Evolutionary conservation across 2,888 invertebrate genomes (phyloP), one percentile per base, ranked within the genome.

Genomic region (Phengaris arion): DNA sequence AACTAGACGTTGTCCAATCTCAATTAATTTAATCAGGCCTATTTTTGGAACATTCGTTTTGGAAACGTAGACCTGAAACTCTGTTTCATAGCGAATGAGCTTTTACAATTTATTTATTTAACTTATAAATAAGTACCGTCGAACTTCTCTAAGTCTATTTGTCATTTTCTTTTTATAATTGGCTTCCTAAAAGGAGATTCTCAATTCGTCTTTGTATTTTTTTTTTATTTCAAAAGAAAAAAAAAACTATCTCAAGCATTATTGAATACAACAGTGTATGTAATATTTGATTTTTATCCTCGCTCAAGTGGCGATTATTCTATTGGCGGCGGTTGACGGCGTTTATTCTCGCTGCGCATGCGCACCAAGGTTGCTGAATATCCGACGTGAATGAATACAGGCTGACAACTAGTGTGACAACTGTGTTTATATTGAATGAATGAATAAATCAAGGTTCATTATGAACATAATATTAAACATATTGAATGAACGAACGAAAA

Each of bases 321-420:
- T 70, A 70, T 70, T 70, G 51, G 70, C 10, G 52, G 70, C 70
- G 52, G 70, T 51, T 10, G 70, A 52, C 70, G 51, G 22, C 51
- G 70, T 70, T 70, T 51, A 51, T 70, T 52, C 51, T 70, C 22
- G 51, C 51, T 70, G 70, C 70, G 70, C 22, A 35, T 51, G n/a
- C 70, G 48, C 48, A 52, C 70, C 70, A 70, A 70, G 70, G 70
- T 51, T 70, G 70, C 51, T 70, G 22, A 48, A 70, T 51, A 70
- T 48, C 69, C 69, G 48, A 69, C 48, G n/a, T 46, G 69, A 69
- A 52, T 64, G n/a, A 48, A 51, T 15, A 54, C 57, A 22, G 46
- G n/a, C 59, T 22, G 22, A 22, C 35, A 70, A 59, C 59, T 64
- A 54, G 52, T 2, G 52, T n/a, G n/a, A n/a, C 48, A 74, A 74